phyloP scores from a whole-genome alignment of 2,797 vertebrate genomes.

The Tokudaia tokunoshimensis region DNA sequence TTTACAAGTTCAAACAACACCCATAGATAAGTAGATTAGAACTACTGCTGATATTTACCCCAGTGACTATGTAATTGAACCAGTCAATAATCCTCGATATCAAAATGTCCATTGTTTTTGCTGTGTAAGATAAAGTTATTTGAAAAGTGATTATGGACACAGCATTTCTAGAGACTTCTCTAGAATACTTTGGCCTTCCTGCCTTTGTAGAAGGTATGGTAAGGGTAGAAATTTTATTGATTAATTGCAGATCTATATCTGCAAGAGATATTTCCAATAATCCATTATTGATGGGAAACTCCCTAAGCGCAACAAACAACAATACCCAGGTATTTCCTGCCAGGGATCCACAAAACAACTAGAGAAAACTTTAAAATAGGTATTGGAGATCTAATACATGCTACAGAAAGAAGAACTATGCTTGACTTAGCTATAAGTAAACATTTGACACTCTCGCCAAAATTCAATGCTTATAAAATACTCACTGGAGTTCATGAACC shows the following conservation, averaged over 20 bases:
- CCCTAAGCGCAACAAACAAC: not conserved
- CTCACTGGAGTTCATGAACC: too few species aligned
- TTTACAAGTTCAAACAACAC: not conserved
- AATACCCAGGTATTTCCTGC: not conserved
- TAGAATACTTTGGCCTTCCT: not conserved
- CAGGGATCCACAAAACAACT: too few species aligned
- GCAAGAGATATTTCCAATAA: not conserved
- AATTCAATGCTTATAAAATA: too few species aligned
- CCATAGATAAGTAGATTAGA: not conserved
- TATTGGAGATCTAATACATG: too few species aligned
- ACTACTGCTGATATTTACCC: not conserved
- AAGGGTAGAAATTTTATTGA: not conserved
- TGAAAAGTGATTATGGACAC: not conserved
- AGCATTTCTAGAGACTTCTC: not conserved
- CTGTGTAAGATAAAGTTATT: not conserved
- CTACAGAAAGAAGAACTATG: too few species aligned
- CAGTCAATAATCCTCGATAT: not conserved
- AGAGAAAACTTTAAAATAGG: too few species aligned
- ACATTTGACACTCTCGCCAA: too few species aligned
- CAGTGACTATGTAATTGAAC: not conserved
- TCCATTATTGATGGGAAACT: not conserved
- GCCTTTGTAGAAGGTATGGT: not conserved
- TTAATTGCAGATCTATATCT: not conserved
- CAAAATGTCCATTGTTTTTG: not conserved
- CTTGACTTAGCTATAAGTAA: too few species aligned